Evolutionary conservation across 1,140 invertebrate species (phyloP).

Genomic region (Dreissena polymorpha): DNA sequence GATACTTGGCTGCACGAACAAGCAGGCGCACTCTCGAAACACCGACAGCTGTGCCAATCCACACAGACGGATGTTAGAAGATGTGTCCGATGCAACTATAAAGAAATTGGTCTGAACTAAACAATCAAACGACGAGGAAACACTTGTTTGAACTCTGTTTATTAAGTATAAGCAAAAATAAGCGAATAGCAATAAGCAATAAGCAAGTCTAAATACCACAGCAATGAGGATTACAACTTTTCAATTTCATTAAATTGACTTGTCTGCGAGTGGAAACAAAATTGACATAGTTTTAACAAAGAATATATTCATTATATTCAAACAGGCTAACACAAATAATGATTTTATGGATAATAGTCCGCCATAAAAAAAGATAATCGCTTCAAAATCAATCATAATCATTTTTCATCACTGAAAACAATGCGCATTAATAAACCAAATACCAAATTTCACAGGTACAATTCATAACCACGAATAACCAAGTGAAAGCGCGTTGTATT

Average conservation of each 20-base stretch:
- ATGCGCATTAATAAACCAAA: too few relatives aligned
- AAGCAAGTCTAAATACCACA: too few relatives aligned
- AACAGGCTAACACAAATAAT: too few relatives aligned
- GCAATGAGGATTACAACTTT: background rate
- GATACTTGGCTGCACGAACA: slow-evolving; percentile 63
- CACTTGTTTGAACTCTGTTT: background rate
- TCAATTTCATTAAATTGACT: background rate
- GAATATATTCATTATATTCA: too few relatives aligned
- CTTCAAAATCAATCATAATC: background rate
- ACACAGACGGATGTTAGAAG: slow-evolving; percentile 66
- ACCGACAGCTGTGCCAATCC: slow-evolving; percentile 56
- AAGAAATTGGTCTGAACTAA: slow-evolving; percentile 61
- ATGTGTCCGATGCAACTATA: slow-evolving; percentile 65
- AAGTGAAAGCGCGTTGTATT: too few relatives aligned
- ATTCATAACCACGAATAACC: too few relatives aligned
- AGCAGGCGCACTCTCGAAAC: slow-evolving; percentile 55
- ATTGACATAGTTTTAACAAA: too few relatives aligned
- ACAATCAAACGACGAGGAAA: slow-evolving; percentile 51
- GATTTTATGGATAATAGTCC: too few relatives aligned
- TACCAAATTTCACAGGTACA: too few relatives aligned
- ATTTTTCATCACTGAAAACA: too few relatives aligned
- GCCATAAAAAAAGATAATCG: too few relatives aligned
- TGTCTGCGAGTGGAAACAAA: background rate
- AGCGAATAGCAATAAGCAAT: background rate
- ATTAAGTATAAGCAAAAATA: background rate